These are phyloP conservation scores for Eclectus roratus DNA, from an alignment of 2,113 vertebrate genomes.

Conservation along the genomic window DNA sequence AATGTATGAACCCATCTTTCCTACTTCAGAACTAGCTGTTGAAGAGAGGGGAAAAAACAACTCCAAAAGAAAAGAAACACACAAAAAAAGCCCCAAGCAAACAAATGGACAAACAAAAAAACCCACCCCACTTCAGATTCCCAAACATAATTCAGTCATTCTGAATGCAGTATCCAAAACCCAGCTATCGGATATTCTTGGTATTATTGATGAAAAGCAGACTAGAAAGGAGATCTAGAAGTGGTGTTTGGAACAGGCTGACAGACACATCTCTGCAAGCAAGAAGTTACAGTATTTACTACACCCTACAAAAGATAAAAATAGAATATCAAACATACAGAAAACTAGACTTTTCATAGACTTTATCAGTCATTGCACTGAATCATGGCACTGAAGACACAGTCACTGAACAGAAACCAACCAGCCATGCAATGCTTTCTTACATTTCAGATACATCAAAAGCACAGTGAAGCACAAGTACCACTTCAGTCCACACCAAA, in stretches of 20 bases:
- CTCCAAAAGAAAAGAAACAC: neutral
- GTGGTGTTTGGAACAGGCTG: neutral
- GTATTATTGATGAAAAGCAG: neutral
- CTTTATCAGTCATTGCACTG: neutral
- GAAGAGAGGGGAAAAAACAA: neutral
- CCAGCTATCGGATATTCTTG: neutral
- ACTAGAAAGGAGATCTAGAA: neutral
- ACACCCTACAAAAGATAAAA: neutral
- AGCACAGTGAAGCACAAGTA: neutral
- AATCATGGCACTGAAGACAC: neutral
- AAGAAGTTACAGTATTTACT: neutral
- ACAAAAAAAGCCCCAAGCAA: neutral
- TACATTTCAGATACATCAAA: neutral
- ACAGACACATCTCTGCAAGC: neutral
- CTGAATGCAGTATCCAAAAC: neutral
- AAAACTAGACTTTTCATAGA: neutral
- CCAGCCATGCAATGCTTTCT: neutral
- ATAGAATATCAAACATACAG: neutral
- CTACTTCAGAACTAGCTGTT: neutral
- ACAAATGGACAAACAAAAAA: neutral
- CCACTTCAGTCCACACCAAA: neutral
- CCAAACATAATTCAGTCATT: neutral
- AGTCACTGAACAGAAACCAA: neutral
- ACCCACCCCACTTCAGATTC: neutral
- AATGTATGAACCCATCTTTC: neutral